Conservation (phyloP, 2,113 vertebrate species). For the Corapipo altera region DNA sequence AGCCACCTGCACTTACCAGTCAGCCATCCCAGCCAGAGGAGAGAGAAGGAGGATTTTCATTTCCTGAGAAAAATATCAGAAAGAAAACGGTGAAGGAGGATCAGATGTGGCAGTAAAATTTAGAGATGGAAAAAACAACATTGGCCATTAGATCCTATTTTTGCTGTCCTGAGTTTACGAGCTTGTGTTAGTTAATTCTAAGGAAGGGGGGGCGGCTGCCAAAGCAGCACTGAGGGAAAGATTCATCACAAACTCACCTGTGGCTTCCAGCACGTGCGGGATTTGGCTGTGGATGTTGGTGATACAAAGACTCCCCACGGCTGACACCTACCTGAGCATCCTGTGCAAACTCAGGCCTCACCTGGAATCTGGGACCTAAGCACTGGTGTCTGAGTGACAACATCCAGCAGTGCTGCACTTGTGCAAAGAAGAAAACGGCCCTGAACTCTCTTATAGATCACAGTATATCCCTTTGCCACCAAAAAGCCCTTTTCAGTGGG, state of each 20-base stretch:
- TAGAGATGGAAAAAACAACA: neutral
- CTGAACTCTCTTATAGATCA: neutral
- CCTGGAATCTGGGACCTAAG: neutral
- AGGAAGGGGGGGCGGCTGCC: neutral
- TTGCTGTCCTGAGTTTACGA: neutral
- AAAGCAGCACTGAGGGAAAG: neutral
- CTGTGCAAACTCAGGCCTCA: neutral
- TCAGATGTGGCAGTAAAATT: neutral
- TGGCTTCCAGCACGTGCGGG: neutral
- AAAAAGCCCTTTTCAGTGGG: neutral
- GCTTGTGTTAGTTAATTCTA: neutral
- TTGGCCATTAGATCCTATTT: neutral
- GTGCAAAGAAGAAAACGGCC: neutral
- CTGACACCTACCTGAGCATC: neutral
- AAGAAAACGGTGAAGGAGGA: accelerated
- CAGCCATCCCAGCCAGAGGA: neutral
- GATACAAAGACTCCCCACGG: neutral
- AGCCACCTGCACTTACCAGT: neutral
- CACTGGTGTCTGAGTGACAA: neutral
- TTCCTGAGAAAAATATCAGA: neutral
- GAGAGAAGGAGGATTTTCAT: neutral
- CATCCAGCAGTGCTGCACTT: neutral
- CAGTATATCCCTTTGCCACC: neutral
- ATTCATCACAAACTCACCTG: neutral
- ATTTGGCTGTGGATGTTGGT: neutral